Percentiles rank a stretch among this genome's conserved stretches.
Evolutionary conservation across 1,140 invertebrate genomes (phyloP).

Genomic region (Diorhabda sublineata): DNA sequence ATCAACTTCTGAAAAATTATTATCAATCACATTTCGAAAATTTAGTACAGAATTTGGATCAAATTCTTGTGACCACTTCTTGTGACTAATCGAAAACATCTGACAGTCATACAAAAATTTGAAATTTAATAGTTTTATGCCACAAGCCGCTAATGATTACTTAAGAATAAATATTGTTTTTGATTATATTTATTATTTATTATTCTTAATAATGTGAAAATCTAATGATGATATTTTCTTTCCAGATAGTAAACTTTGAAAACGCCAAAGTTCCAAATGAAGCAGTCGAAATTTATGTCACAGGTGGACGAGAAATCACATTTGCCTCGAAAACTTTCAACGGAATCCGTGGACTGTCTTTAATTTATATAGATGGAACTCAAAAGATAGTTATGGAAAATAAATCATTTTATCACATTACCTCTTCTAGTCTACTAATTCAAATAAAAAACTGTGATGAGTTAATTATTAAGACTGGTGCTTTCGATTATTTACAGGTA

Average conservation of each 20-base stretch:
- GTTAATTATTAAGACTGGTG: conserved; percentile 52
- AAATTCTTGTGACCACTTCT: no score
- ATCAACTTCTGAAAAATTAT: no score
- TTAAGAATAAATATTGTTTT: not conserved
- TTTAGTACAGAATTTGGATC: no score
- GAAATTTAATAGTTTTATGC: no score
- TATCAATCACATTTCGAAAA: no score
- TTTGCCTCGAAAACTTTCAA: conserved; percentile 51
- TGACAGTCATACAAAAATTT: no score
- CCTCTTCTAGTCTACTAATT: conserved; percentile 50
- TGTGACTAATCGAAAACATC: no score
- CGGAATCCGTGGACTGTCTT: conserved; percentile 47
- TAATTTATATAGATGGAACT: conserved; percentile 50
- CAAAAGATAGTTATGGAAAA: conserved; percentile 50
- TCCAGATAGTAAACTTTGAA: conserved; percentile 53
- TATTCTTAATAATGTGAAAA: not conserved
- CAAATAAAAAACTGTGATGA: conserved; percentile 53
- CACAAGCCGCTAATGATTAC: not conserved
- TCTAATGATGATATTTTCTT: conserved; percentile 23
- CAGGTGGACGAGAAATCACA: conserved; percentile 54
- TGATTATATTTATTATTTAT: not conserved
- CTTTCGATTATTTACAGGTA: conserved; percentile 52
- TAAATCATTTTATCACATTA: conserved; percentile 55
- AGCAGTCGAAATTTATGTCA: conserved; percentile 56
- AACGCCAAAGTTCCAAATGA: conserved; percentile 52